Percentiles rank a stretch among this genome's conserved stretches.
Evolutionary conservation across 64 coral and sea anemone species (phyloP).

Genomic region (Stichodactyla helianthus): DNA sequence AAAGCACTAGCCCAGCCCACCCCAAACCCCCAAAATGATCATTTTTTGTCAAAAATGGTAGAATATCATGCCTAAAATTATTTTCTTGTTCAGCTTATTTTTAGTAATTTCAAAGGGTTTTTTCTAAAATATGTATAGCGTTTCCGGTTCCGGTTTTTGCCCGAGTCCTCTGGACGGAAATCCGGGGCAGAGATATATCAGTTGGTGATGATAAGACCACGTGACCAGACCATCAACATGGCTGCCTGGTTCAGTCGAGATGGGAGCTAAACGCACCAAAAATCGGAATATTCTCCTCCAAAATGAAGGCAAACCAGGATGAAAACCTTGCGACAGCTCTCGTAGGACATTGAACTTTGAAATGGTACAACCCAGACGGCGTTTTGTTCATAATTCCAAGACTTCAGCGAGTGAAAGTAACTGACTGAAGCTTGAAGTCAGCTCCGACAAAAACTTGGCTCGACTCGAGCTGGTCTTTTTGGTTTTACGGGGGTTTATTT

Average conservation of each 20-base stretch:
- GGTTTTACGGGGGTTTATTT: background rate
- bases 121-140: background rate
- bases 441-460: slow-evolving; percentile 1
- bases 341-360: background rate
- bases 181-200: background rate
- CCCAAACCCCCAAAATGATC: too few relatives aligned
- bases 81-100: background rate
- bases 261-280: background rate
- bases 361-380: background rate
- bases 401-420: background rate
- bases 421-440: slow-evolving; percentile 19
- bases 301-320: slow-evolving; percentile 6
- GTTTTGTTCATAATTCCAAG: background rate
- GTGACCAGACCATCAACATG: slow-evolving; percentile 21
- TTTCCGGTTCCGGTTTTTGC: slow-evolving; percentile 18
- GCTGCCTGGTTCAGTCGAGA: slow-evolving; percentile 14
- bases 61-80: too few relatives aligned
- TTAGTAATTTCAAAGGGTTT: background rate
- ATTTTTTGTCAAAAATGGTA: too few relatives aligned
- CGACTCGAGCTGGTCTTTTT: background rate
- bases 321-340: background rate
- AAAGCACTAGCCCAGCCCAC: too few relatives aligned
- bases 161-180: slow-evolving; percentile 6
- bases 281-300: background rate
- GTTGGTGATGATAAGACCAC: background rate